A percentile compares a stretch with the other conserved stretches of the same genome.
phyloP scores from a whole-genome alignment of 2,888 invertebrate genomes.

The Pedicia rivosa region DNA sequence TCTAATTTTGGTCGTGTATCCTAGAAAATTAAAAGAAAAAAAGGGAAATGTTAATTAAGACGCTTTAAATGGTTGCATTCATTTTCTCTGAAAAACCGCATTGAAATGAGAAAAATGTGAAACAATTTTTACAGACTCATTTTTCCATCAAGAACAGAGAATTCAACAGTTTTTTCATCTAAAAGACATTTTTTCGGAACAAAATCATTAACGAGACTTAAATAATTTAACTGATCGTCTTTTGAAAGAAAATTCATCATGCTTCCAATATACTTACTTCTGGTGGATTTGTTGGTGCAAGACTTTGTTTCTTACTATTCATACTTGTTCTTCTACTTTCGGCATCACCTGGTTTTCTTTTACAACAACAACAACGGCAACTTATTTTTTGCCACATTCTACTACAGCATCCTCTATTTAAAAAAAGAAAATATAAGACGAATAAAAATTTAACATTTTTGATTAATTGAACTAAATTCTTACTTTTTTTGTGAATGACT shows the following conservation, averaged over 20 bases:
- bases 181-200: too few species aligned
- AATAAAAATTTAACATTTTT: constrained; percentile 1
- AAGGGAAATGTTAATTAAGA: too few species aligned
- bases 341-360: constrained; percentile 21
- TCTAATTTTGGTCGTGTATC: constrained; percentile 63
- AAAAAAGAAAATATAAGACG: background rate
- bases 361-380: constrained; percentile 33
- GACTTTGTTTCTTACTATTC: constrained; percentile 47
- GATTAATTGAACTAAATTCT: background rate
- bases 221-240: too few species aligned
- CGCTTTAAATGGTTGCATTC: too few species aligned
- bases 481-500: constrained; percentile 29
- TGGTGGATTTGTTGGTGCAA: constrained; percentile 45
- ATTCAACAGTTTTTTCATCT: too few species aligned
- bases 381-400: constrained; percentile 21
- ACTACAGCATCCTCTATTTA: constrained; percentile 24
- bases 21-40: constrained; percentile 29
- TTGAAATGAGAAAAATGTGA: background rate
- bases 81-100: too few species aligned
- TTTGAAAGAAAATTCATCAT: too few species aligned
- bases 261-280: too few species aligned
- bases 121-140: background rate
- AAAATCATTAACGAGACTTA: too few species aligned
- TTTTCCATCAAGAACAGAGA: too few species aligned
- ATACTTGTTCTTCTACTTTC: constrained; percentile 46